Percentiles rank a stretch among this genome's conserved stretches.
Evolutionary conservation across 2,888 invertebrate genomes (phyloP).

Genomic region (Pediacus dermestoides): DNA sequence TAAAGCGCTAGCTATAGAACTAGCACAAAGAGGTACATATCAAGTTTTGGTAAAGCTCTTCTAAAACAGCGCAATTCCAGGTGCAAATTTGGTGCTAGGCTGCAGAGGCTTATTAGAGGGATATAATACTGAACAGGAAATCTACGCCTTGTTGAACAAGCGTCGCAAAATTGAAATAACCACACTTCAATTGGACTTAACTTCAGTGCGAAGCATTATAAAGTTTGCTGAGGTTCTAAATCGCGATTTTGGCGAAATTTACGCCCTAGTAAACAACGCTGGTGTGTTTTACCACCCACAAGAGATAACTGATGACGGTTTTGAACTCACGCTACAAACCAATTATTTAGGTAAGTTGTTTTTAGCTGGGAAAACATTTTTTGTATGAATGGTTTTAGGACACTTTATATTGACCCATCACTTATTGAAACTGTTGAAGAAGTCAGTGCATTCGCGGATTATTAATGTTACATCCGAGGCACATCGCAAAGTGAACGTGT

Average conservation of each 20-base stretch:
- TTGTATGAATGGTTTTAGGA: slow-evolving; percentile 33
- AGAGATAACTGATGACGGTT: slow-evolving; percentile 51
- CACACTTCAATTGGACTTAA: slow-evolving; percentile 47
- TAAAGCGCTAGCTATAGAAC: slow-evolving; percentile 53
- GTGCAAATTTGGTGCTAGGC: slow-evolving; percentile 55
- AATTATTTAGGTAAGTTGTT: slow-evolving; percentile 53
- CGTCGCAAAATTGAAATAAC: slow-evolving; percentile 37
- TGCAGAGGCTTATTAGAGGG: slow-evolving; percentile 53
- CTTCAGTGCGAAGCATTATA: slow-evolving; percentile 44
- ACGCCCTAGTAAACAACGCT: slow-evolving; percentile 55
- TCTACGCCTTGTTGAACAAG: slow-evolving; percentile 37
- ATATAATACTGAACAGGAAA: slow-evolving; percentile 47
- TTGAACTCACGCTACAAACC: slow-evolving; percentile 55
- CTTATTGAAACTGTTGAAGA: slow-evolving; percentile 47
- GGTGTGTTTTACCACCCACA: slow-evolving; percentile 55
- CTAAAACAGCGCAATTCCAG: slow-evolving; percentile 27
- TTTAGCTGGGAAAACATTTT: too few relatives aligned
- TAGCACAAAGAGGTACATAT: slow-evolving; percentile 50
- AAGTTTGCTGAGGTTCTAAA: slow-evolving; percentile 43
- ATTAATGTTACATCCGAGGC: slow-evolving; percentile 51
- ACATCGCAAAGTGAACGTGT: slow-evolving; percentile 43
- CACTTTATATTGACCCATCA: slow-evolving; percentile 51
- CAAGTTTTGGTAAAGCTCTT: background rate
- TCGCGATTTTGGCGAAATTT: slow-evolving; percentile 43
- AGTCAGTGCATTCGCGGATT: slow-evolving; percentile 48